A percentile compares a stretch with the other conserved stretches of the same genome.
These are phyloP conservation scores for Isaurus tuberculatus DNA, from an alignment of 92 coral and sea anemone species.

Conservation along the genomic window DNA sequence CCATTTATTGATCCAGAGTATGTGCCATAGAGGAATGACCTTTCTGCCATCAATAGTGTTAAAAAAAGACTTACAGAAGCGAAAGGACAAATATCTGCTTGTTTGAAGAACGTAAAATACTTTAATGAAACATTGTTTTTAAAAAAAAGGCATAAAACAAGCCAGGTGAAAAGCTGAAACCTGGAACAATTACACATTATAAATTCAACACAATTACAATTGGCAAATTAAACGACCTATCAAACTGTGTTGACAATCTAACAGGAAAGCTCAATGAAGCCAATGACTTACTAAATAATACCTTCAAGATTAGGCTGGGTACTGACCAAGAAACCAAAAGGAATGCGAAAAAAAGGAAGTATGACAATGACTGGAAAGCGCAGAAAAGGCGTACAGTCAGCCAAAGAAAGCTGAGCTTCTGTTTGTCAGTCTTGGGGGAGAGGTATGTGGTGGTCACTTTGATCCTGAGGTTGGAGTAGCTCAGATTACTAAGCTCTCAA, in stretches of 20 bases:
- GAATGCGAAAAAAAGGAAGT: not conserved
- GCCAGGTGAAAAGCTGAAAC: slow-evolving; percentile 13
- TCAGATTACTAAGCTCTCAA: not conserved
- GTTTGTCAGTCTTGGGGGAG: slow-evolving; percentile 16
- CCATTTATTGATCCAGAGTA: not conserved
- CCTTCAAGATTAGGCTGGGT: slow-evolving; percentile 16
- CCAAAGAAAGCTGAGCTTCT: slow-evolving; percentile 9
- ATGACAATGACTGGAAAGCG: slow-evolving; percentile 1
- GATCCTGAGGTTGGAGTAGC: slow-evolving; percentile 11
- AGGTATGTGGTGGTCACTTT: not conserved
- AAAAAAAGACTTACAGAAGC: not conserved
- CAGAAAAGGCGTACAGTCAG: not conserved
- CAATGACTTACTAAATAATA: not conserved
- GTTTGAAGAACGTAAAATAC: not conserved
- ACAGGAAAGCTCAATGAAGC: not conserved
- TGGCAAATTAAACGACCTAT: slow-evolving; percentile 9
- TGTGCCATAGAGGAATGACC: not conserved
- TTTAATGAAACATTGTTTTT: not conserved
- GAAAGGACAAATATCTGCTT: slow-evolving; percentile 10
- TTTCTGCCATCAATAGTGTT: not conserved
- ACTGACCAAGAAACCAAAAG: not conserved
- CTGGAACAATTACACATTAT: not conserved
- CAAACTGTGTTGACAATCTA: not conserved
- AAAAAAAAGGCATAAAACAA: not conserved
- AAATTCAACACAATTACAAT: not conserved